phyloP scores from a whole-genome alignment of 2,888 invertebrate species.

The Drosophila merina region DNA sequence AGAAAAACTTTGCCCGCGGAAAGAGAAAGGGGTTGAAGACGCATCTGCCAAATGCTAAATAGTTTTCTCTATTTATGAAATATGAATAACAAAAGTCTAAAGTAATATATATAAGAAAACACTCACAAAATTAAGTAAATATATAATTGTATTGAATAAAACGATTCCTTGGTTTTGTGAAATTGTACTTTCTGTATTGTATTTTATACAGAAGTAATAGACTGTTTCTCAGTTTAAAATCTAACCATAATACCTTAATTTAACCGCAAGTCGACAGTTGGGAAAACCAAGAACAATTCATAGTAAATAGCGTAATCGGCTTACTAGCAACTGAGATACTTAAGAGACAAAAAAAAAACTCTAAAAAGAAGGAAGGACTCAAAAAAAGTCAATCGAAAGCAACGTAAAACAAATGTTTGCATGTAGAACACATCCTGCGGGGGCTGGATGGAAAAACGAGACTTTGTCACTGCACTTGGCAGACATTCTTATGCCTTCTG shows the following conservation, averaged over 20 bases:
- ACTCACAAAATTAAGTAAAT: no score
- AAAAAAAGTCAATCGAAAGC: conserved; percentile 1
- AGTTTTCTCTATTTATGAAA: neutral
- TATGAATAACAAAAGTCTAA: neutral
- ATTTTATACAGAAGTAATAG: neutral
- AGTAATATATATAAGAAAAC: no score
- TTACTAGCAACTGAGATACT: conserved; percentile 19
- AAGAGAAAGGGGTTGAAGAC: neutral
- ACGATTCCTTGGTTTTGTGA: no score
- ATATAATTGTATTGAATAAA: no score
- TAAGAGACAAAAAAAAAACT: neutral
- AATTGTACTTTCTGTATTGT: no score
- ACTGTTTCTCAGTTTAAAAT: neutral
- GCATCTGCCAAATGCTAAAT: conserved; percentile 16
- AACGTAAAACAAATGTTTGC: conserved; percentile 46
- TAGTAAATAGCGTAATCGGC: conserved; percentile 19
- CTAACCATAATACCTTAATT: conserved; percentile 5
- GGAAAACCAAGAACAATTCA: neutral
- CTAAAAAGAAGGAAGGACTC: neutral
- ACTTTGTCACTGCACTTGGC: conserved; percentile 24
- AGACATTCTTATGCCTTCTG: conserved; percentile 8
- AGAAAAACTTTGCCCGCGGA: conserved; percentile 1
- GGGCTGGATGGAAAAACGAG: neutral
- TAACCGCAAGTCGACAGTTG: conserved; percentile 2
- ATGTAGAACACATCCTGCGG: conserved; percentile 8